Evolutionary conservation across 2,113 vertebrate genomes (phyloP).

Genomic region (Peromyscus maniculatus): DNA sequence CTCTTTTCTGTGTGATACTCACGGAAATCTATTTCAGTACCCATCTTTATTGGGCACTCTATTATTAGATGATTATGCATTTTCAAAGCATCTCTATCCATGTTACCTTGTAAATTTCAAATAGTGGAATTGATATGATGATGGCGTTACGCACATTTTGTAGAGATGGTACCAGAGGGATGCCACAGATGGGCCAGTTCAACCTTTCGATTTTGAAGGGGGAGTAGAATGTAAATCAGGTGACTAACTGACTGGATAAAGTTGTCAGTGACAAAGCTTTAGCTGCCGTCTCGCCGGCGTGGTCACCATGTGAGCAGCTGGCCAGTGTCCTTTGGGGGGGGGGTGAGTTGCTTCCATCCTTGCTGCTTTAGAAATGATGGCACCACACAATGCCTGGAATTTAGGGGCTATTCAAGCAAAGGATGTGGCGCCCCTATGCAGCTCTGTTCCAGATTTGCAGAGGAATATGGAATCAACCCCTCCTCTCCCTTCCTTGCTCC

Average conservation of each 20-base stretch:
- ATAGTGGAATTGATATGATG: neutral
- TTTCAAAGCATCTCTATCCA: conserved; percentile 16
- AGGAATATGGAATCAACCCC: neutral
- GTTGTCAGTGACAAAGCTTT: neutral
- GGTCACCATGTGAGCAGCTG: neutral
- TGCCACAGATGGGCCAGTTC: neutral
- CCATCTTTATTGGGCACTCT: neutral
- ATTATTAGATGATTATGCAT: neutral
- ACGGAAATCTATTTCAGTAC: conserved; percentile 14
- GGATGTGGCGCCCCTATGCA: neutral
- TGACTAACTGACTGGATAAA: neutral
- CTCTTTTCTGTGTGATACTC: neutral
- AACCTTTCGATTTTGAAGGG: neutral
- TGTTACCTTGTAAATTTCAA: neutral
- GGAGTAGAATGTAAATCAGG: neutral
- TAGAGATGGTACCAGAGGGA: neutral
- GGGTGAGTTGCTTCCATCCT: neutral
- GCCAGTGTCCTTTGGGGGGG: neutral
- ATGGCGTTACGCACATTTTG: neutral
- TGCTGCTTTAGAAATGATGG: neutral
- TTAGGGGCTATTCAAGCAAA: neutral
- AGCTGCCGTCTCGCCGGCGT: neutral
- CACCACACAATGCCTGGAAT: no score
- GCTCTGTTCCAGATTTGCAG: neutral
- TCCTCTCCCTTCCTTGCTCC: conserved; percentile 1